Base-by-base conservation (phyloP, 2,888 invertebrate genomes). In the Aleiodes leptofemur region DNA sequence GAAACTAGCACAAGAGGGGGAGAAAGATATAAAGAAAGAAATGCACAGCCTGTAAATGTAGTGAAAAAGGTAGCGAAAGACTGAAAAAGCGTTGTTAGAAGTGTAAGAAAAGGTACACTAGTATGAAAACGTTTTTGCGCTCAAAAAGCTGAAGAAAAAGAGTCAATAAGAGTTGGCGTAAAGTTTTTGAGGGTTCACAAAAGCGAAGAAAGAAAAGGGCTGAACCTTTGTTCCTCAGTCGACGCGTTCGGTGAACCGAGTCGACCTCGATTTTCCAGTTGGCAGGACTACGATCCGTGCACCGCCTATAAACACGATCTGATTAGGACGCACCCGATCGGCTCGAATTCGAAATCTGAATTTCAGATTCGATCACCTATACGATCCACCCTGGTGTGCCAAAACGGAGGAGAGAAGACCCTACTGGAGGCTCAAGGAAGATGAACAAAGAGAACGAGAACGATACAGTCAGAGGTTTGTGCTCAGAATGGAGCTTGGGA, bases 271-370 rank as follows among this genome's bases (percentile, higher is more conserved):
- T 85, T 86, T 83, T 83, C 84, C 82, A 83, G 82, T 76, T 82
- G 81, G 74, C 76, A 82, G 81, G 80, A 77, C 77, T 78, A 61
- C 78, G 81, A 56, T 76, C 71, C 85, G 85, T 86, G 86, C 80
- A 77, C 82, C 81, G 86, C 82, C 83, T 86, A 82, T 83, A 84
- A 86, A 85, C 83, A 81, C 76, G 81, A 83, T 86, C 84, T 84
- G 86, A 87, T 87, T 86, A 85, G 84, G 82, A 50, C 72, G 43
- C 64, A 64, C 43, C 64, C 64, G 64, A 64, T 64, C 64, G 64
- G 64, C 83, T 83, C 81, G 83, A 84, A 86, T 86, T 82, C 84
- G 78, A 82, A 85, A 85, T 86, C 83, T 81, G 80, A 83, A 86
- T 85, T 87, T 84, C 68, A 76, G 70, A 78, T 78, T 74, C 59